Evolutionary conservation across 2,113 vertebrate species (phyloP).

Genomic region (Sceloporus undulatus): DNA sequence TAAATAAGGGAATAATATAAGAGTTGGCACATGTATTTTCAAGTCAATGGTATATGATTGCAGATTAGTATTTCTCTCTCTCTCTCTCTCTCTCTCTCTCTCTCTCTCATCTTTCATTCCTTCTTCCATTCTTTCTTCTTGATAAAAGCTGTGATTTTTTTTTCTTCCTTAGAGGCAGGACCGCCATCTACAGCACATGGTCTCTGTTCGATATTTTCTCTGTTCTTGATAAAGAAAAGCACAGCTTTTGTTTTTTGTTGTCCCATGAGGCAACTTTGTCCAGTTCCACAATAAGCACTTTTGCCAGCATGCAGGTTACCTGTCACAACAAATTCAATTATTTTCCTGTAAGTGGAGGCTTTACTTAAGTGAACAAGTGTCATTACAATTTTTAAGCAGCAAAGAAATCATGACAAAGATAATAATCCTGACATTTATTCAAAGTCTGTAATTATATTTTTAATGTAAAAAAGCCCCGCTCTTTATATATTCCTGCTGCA

Average conservation of each 20-base stretch:
- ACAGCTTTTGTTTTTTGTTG: conserved; percentile 25
- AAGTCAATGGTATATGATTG: too few species aligned
- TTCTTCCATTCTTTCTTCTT: neutral
- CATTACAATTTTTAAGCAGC: conserved; percentile 64
- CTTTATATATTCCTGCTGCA: conserved; percentile 45
- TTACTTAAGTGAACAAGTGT: conserved; percentile 69
- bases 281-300: conserved; percentile 35
- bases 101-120: neutral
- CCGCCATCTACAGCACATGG: conserved; percentile 73
- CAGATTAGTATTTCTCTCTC: neutral
- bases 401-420: conserved; percentile 57
- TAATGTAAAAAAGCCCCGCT: conserved; percentile 58
- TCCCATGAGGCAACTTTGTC: conserved; percentile 43
- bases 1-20: neutral
- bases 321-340: conserved; percentile 66
- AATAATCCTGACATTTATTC: conserved; percentile 70
- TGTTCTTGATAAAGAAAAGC: neutral
- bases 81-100: neutral
- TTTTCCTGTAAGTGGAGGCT: conserved; percentile 64
- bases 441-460: conserved; percentile 57
- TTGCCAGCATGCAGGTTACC: conserved; percentile 45
- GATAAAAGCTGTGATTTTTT: conserved; percentile 35
- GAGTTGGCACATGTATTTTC: neutral
- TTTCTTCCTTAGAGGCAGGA: conserved; percentile 62
- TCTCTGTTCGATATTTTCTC: conserved; percentile 46